Conservation (phyloP, 2,113 vertebrate genomes). For the Esox niger region DNA sequence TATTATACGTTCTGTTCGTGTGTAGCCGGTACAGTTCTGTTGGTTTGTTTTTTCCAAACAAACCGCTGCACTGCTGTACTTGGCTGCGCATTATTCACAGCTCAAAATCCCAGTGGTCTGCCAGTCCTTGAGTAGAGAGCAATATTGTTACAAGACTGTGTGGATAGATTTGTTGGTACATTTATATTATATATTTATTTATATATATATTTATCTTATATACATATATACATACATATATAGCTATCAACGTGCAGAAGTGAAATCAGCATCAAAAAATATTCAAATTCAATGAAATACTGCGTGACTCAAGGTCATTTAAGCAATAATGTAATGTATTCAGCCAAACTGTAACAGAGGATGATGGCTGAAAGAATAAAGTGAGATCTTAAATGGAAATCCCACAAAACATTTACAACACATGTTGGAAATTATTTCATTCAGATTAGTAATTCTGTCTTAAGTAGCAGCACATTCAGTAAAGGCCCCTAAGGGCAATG, state of each 20-base stretch:
- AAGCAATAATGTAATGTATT: neutral
- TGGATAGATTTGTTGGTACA: too few relatives aligned
- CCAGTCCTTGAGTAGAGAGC: conserved; percentile 47
- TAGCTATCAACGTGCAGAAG: neutral
- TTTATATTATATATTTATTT: too few relatives aligned
- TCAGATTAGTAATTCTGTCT: neutral
- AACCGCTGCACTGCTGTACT: neutral
- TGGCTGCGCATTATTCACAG: conserved; percentile 10
- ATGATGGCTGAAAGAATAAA: conserved; percentile 1
- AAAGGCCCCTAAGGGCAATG: neutral
- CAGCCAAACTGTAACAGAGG: conserved; percentile 5
- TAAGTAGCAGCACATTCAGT: neutral
- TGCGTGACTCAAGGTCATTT: conserved; percentile 10
- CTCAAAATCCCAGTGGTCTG: neutral
- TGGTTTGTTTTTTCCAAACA: conserved; percentile 15
- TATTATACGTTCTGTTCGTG: neutral
- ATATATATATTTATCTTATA: too few relatives aligned
- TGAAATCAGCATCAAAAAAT: neutral
- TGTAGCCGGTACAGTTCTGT: neutral
- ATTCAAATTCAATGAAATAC: neutral
- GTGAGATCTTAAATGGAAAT: neutral
- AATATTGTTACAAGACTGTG: neutral
- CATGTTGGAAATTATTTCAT: neutral
- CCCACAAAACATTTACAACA: neutral
- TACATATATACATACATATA: too few relatives aligned